Base-by-base conservation (phyloP, 1,140 invertebrate species). In the Anoplophora glabripennis region DNA sequence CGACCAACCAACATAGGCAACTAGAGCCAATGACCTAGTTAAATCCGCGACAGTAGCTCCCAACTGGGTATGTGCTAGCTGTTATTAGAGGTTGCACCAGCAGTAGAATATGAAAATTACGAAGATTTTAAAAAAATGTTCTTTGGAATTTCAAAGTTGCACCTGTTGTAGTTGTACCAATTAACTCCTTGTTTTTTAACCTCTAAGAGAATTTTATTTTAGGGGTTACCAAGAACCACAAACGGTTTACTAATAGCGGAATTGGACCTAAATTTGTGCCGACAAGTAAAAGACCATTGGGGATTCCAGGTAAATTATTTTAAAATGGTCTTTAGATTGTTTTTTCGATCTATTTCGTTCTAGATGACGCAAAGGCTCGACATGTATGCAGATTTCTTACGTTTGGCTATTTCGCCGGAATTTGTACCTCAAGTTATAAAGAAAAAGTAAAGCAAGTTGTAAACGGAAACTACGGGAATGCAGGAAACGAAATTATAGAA, bases 321-420 rank as follows among this genome's bases (percentile, higher is more conserved):
- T 10, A 38, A 38, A 9, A 38, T 38, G 12, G 1, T 38, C 9
- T 3, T 9, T 38, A 12, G 36, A 38, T 1, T 1, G 36, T 12
- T 10, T 38, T n/a, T 7, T 0, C 8, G n/a, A 37, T 42, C n/a
- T 12, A 17, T 57, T 47, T 57, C 67, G 79, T 82, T 38, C 72
- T n/a, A 93, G 84, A 96, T 98, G 93, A 99, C 96, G 0, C 94
- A 96, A 74, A 82, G 96, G 53, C 76, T 99, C 51, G 90, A 94
- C 38, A 77, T 98, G 66, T 99, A 99, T 80, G 92, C 90, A 0
- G 80, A 91, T 40, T 81, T 83, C 38, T 76, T 96, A 12, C 70
- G 78, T 1, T 81, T 85, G 65, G 91, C 86, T 1, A 72, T 80
- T 1, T 76, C 87, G 54, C 80, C 79, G 7, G 83, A 91, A 67